Evolutionary conservation across 2,888 invertebrate genomes (phyloP).

Genomic region (Nematopogon swammerdamellus): DNA sequence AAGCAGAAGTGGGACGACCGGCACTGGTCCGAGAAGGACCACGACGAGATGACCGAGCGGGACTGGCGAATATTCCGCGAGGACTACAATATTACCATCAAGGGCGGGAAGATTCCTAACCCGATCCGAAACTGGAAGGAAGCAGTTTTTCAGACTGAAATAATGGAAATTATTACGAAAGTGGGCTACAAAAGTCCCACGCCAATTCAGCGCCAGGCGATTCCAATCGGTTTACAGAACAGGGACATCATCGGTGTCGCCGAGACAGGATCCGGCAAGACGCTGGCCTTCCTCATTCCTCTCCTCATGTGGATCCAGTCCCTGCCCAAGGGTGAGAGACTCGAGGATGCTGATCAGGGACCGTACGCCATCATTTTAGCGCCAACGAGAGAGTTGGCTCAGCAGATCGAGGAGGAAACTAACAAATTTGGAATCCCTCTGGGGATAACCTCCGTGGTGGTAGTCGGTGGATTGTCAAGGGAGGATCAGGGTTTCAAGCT

Average conservation of each 20-base stretch:
- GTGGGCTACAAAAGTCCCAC: conserved; percentile 98
- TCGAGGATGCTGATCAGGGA: conserved; percentile 90
- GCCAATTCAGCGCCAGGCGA: conserved; percentile 98
- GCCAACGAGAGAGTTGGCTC: conserved; percentile 98
- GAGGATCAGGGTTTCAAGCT: conserved; percentile 98
- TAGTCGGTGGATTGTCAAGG: conserved; percentile 96
- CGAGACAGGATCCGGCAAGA: conserved; percentile 99
- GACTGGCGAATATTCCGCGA: conserved; percentile 99
- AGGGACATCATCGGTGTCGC: conserved; percentile 98
- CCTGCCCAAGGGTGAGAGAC: conserved; percentile 90
- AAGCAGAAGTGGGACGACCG: conserved; percentile 99
- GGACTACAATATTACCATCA: conserved; percentile 98
- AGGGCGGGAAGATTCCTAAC: conserved; percentile 95
- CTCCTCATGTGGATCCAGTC: conserved; percentile 97
- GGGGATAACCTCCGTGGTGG: conserved; percentile 91
- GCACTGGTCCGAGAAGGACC: conserved; percentile 96
- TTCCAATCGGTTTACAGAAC: conserved; percentile 95
- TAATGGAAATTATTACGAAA: conserved; percentile 89
- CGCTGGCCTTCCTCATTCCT: conserved; percentile 96
- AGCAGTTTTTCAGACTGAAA: conserved; percentile 83
- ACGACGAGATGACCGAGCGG: conserved; percentile 95
- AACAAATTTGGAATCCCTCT: conserved; percentile 94
- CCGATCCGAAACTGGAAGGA: conserved; percentile 96
- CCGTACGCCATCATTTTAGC: conserved; percentile 99
- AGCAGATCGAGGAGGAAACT: conserved; percentile 99